Conservation (phyloP, 2,113 vertebrate genomes). For the Nothocercus nigrocapillus region DNA sequence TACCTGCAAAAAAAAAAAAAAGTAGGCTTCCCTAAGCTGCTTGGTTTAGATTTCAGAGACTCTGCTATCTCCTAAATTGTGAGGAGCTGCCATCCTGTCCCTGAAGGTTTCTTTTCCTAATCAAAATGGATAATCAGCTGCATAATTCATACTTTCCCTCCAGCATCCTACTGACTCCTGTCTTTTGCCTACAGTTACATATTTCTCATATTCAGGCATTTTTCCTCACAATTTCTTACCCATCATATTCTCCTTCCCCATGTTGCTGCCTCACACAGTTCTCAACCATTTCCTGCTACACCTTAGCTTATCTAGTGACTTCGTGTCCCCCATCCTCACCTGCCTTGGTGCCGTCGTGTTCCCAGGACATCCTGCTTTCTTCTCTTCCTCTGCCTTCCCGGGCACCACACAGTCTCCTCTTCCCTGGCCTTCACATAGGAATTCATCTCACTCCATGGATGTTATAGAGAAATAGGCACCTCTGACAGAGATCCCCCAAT, state of each 20-base stretch:
- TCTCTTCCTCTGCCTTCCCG: not conserved
- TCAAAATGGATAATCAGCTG: not conserved
- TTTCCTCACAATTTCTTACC: not conserved
- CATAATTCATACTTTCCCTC: not conserved
- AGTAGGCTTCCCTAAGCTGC: not conserved
- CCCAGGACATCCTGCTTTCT: not conserved
- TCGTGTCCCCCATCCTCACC: not conserved
- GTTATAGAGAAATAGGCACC: not conserved
- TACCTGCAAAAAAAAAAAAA: not conserved
- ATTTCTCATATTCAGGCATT: not conserved
- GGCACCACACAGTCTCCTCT: not conserved
- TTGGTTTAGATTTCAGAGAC: not conserved
- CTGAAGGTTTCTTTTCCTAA: conserved; percentile 5
- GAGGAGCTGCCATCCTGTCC: not conserved
- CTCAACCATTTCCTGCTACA: not conserved
- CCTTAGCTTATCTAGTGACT: not conserved
- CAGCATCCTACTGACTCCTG: not conserved
- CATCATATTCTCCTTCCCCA: not conserved
- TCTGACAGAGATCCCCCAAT: not conserved
- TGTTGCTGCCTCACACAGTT: not conserved
- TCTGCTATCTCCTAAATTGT: not conserved
- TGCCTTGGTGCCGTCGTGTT: not conserved
- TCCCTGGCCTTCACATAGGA: not conserved
- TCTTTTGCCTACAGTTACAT: not conserved
- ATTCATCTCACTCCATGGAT: not conserved